Conservation (phyloP, 2,113 vertebrate species). For the Rhinogobius similis region DNA sequence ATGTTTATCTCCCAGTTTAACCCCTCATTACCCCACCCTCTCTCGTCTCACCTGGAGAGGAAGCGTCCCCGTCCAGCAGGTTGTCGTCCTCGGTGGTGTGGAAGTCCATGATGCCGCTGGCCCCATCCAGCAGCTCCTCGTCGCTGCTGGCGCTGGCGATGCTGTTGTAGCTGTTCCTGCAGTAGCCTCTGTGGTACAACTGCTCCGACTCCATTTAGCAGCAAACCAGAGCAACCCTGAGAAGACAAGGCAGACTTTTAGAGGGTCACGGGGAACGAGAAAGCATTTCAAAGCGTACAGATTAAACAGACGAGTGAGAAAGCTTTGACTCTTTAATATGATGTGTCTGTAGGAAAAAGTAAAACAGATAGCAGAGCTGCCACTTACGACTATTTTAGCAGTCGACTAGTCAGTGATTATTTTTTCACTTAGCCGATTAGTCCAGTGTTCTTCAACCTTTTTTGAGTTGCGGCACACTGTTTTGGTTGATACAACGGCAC, state of each 20-base stretch:
- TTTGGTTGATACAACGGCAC: too few species aligned
- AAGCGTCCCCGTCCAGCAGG: conserved; percentile 93
- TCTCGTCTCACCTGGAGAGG: conserved; percentile 82
- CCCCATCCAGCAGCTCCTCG: conserved; percentile 97
- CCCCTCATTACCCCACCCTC: too few species aligned
- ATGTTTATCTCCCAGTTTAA: too few species aligned
- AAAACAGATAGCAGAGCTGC: neutral
- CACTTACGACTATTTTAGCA: too few species aligned
- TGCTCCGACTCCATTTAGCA: conserved; percentile 99
- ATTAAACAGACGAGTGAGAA: neutral
- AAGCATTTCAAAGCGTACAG: neutral
- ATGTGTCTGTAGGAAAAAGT: neutral
- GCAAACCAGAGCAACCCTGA: conserved; percentile 80
- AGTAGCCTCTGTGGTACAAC: conserved; percentile 95
- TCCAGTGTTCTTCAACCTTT: too few species aligned
- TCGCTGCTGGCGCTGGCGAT: conserved; percentile 98
- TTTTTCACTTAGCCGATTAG: too few species aligned
- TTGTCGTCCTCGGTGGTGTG: conserved; percentile 99
- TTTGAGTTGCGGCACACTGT: too few species aligned
- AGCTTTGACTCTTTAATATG: neutral
- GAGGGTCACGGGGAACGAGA: neutral
- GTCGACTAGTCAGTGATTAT: too few species aligned
- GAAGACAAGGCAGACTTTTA: neutral
- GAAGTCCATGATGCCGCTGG: conserved; percentile 97
- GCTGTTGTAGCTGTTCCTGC: conserved; percentile 98